Evolutionary conservation across 2,113 vertebrate genomes (phyloP), one percentile per base, ranked within the genome.

Genomic region (Oceanites oceanicus): DNA sequence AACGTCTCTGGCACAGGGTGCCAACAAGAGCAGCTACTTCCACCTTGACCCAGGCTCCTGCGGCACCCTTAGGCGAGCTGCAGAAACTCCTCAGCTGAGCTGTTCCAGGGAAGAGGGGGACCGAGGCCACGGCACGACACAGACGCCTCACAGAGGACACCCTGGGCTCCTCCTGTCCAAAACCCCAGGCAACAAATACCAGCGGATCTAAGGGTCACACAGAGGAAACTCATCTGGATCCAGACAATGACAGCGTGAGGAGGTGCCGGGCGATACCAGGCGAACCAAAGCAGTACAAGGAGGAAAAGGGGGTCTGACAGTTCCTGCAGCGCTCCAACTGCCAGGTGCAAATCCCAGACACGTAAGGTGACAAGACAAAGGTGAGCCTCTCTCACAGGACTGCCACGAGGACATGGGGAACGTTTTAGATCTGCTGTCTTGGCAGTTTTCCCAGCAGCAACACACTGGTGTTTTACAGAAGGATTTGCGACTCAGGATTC

Each of bases 81-180:
- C 44, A 68, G 40, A 32, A 25, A 18, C 23, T 22, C 62, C 49
- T 61, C 58, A 49, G 40, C 62, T 30, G 6, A 72, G 58, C 15
- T 38, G 38, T 26, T 38, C 36, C 42, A 13, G 29, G 55, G 19
- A 73, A 58, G 22, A 16, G 0, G 8, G 20, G 27, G 16, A 70
- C 23, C 21, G 9, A 65, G 49, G 32, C 61, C 40, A 4, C 0
- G 3, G 42, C 67, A 79, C 49, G 36, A 22, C 6, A 15, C 22
- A 44, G 2, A 0, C 6, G 0, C 20, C 21, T n/a, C 0, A 0
- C 36, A n/a, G 45, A 66, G 44, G 27, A 27, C 34, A 26, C 25
- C 25, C 34, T 11, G 34, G 21, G 25, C 11, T 81, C 18, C 53
- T 63, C 65, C 21, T 29, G 27, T 19, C 34, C 66, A 30, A 55